A percentile compares a stretch with the other conserved stretches of the same genome.
These are phyloP conservation scores for Trogon melanurus DNA, from an alignment of 2,113 vertebrate species.

Conservation along the genomic window DNA sequence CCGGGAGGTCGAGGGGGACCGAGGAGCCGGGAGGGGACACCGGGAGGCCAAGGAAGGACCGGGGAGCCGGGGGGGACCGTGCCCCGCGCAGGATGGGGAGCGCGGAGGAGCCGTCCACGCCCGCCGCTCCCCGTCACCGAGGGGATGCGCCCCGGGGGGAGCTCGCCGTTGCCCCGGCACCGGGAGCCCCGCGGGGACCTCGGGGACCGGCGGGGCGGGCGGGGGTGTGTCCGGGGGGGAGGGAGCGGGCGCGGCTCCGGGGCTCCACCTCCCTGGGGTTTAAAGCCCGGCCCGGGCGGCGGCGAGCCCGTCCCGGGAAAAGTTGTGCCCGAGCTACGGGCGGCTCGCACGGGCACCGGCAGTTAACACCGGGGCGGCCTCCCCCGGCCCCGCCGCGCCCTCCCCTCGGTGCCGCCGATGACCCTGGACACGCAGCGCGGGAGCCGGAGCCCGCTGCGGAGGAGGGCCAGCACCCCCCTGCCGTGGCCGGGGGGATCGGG, in stretches of 20 bases:
- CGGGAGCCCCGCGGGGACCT: neutral
- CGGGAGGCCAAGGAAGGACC: too few relatives aligned
- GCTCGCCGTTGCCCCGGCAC: neutral
- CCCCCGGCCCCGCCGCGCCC: neutral
- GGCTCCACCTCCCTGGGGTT: constrained; percentile 24
- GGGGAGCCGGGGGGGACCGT: too few relatives aligned
- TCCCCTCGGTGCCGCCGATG: constrained; percentile 69
- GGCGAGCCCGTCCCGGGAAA: neutral
- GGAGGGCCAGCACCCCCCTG: constrained; percentile 87
- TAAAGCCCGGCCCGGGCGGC: neutral
- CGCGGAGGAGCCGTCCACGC: neutral
- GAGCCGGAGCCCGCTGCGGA: constrained; percentile 72
- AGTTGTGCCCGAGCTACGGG: neutral
- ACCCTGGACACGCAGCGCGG: constrained; percentile 86
- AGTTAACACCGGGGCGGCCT: too few relatives aligned
- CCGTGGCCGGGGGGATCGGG: constrained; percentile 53
- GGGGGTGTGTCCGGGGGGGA: neutral
- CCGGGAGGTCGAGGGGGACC: too few relatives aligned
- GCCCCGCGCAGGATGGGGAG: neutral
- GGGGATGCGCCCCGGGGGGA: neutral
- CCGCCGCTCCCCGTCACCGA: neutral
- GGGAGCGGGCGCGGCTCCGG: neutral
- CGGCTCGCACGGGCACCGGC: neutral
- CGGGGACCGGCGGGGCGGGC: neutral
- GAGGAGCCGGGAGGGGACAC: too few relatives aligned